Evolutionary conservation across 2,113 vertebrate species (phyloP), one percentile per base, ranked within the genome.

Genomic region (Daubentonia madagascariensis): DNA sequence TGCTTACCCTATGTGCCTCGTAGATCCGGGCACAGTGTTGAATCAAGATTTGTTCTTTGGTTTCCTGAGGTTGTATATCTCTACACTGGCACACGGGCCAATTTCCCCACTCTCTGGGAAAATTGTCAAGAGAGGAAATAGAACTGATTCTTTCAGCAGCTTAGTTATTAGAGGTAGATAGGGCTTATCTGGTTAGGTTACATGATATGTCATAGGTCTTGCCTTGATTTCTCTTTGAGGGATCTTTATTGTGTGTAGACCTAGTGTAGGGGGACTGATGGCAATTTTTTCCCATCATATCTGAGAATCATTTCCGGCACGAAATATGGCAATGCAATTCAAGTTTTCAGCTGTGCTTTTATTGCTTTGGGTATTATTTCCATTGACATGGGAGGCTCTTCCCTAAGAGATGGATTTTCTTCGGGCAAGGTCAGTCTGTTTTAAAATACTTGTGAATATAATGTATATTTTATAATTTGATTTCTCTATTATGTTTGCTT

Each of bases 81-180:
- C 45, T 68, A 75, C 40, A 50, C 3, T 43, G 68, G 40, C 11
- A 9, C 1, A 2, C 0, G 0, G 43, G 22, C 76, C 22, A 32
- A 13, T 61, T 65, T 86, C 30, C 23, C n/a, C 13, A 72, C 13
- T 81, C 11, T 32, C 40, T 76, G n/a, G 83, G 45, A 61, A 67
- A 57, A 65, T 52, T 63, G 85, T 98, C 97, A 98, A 57, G 65
- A 67, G n/a, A 89, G 9, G 73, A 90, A 40, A 68, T n/a, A 68
- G 57, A 90, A 91, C 45, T 57, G n/a, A 86, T 88, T 50, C 20
- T 89, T 85, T 80, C 32, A 89, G 73, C 43, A 81, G 65, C 32
- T 89, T 25, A 57, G 32, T 96, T 83, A 57, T 68, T 61, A 85
- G n/a, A 45, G 1, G 23, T 48, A 48, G 65, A 61, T 48, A 40